Evolutionary conservation across 1,140 invertebrate genomes (phyloP).

Genomic region (Neoseiulus cucumeris): DNA sequence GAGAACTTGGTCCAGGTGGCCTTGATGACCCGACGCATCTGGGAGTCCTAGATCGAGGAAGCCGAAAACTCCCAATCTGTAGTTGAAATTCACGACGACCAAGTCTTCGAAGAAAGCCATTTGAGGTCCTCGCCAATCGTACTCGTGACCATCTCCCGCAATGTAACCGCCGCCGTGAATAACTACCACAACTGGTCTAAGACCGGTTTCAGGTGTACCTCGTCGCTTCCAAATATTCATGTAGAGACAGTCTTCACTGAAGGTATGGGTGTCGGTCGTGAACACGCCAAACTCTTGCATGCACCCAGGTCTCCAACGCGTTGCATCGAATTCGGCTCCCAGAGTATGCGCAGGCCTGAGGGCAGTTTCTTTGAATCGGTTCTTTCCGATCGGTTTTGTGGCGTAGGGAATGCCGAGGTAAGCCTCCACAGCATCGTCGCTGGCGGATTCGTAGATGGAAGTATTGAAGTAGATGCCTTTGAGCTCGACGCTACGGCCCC

Average conservation of each 20-base stretch:
- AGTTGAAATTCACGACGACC: conserved; percentile 60
- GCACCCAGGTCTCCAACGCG: background rate
- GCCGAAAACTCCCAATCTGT: conserved; percentile 46
- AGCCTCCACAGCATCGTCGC: conserved; percentile 24
- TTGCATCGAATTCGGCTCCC: background rate
- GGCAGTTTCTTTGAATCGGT: conserved; percentile 28
- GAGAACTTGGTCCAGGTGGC: conserved; percentile 48
- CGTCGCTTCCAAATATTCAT: conserved; percentile 47
- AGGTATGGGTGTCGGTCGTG: background rate
- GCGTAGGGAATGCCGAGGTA: conserved; percentile 49
- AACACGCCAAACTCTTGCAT: background rate
- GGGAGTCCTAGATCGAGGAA: conserved; percentile 43
- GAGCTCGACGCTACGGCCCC: background rate
- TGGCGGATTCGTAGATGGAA: background rate
- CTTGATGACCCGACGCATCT: conserved; percentile 40
- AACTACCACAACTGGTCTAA: conserved; percentile 47
- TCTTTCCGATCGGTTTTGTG: conserved; percentile 37
- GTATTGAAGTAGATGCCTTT: conserved; percentile 17
- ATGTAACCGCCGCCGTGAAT: conserved; percentile 45
- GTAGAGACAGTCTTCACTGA: conserved; percentile 54
- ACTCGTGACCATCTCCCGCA: conserved; percentile 41
- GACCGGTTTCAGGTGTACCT: conserved; percentile 32
- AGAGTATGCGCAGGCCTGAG: background rate
- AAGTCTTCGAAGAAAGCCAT: conserved; percentile 26
- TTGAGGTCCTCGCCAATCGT: conserved; percentile 29